Evolutionary conservation across 2,113 vertebrate genomes (phyloP).

Genomic region (Paralichthys olivaceus): DNA sequence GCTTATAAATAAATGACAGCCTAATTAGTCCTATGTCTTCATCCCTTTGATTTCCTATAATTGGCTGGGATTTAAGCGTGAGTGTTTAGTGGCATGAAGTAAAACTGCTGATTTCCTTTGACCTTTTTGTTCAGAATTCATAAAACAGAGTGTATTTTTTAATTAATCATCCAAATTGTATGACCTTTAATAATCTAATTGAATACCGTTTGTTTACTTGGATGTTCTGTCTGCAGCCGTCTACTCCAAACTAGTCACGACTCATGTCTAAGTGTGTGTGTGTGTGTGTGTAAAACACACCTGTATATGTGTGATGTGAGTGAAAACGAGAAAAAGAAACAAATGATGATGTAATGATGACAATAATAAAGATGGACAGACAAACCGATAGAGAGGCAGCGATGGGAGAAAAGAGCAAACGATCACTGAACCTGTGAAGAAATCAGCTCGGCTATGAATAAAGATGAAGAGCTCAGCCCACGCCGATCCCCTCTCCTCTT

Average conservation of each 20-base stretch:
- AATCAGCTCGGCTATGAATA: constrained; percentile 73
- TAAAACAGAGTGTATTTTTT: no score
- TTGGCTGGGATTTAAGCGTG: no score
- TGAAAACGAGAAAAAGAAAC: neutral
- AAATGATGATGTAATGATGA: neutral
- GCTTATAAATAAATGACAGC: no score
- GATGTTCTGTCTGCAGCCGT: neutral
- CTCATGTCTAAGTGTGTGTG: constrained; percentile 22
- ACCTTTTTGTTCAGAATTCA: neutral
- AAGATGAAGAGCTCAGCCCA: constrained; percentile 71
- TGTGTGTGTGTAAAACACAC: constrained; percentile 43
- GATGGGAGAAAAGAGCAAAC: constrained; percentile 44
- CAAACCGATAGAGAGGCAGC: constrained; percentile 2
- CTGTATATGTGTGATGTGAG: constrained; percentile 14
- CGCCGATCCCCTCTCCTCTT: constrained; percentile 42
- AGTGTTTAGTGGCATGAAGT: neutral
- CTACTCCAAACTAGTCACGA: constrained; percentile 54
- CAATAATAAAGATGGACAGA: constrained; percentile 20
- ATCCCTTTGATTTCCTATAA: no score
- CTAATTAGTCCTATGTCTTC: no score
- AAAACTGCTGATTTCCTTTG: neutral
- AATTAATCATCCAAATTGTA: no score
- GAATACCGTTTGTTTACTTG: neutral
- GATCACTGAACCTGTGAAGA: constrained; percentile 61
- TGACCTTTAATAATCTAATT: neutral